phyloP scores from a whole-genome alignment of 1,140 invertebrate species.

The Matsumurasca onukii region DNA sequence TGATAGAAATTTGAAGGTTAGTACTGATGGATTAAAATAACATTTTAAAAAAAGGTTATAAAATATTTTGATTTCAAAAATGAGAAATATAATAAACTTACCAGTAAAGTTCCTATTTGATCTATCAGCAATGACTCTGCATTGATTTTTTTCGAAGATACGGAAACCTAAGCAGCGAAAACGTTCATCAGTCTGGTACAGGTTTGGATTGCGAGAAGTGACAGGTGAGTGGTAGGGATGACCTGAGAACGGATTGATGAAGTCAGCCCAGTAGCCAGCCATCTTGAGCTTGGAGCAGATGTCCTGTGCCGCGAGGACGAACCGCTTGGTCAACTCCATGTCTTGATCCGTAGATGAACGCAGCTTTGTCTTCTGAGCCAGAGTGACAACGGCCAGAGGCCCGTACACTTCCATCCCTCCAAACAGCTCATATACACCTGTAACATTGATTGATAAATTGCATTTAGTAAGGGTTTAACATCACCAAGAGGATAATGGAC shows the following conservation, averaged over 20 bases:
- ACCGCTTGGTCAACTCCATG: constrained; percentile 40
- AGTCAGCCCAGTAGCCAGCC: constrained; percentile 65
- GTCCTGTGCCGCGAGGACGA: constrained; percentile 46
- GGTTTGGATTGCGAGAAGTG: constrained; percentile 47
- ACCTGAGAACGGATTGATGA: constrained; percentile 67
- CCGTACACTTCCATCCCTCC: constrained; percentile 54
- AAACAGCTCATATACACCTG: constrained; percentile 65
- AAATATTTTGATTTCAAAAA: too few relatives aligned
- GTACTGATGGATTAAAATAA: too few relatives aligned
- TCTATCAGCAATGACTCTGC: constrained; percentile 63
- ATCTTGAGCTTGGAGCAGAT: constrained; percentile 45
- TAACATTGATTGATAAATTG: too few relatives aligned
- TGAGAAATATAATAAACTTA: constrained; percentile 32
- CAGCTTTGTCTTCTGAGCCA: constrained; percentile 52
- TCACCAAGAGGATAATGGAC: too few relatives aligned
- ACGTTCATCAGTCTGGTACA: constrained; percentile 74
- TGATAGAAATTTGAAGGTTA: too few relatives aligned
- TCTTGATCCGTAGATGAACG: constrained; percentile 26
- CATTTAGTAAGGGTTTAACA: too few relatives aligned
- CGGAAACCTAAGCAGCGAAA: constrained; percentile 75
- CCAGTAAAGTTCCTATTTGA: constrained; percentile 35
- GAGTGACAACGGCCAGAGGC: constrained; percentile 60
- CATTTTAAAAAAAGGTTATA: too few relatives aligned
- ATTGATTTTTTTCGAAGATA: constrained; percentile 72
- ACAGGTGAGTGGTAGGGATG: constrained; percentile 59